A percentile compares a stretch with the other conserved stretches of the same genome.
Conservation (phyloP, 2,888 invertebrate genomes). For the Drosophila cognata region DNA sequence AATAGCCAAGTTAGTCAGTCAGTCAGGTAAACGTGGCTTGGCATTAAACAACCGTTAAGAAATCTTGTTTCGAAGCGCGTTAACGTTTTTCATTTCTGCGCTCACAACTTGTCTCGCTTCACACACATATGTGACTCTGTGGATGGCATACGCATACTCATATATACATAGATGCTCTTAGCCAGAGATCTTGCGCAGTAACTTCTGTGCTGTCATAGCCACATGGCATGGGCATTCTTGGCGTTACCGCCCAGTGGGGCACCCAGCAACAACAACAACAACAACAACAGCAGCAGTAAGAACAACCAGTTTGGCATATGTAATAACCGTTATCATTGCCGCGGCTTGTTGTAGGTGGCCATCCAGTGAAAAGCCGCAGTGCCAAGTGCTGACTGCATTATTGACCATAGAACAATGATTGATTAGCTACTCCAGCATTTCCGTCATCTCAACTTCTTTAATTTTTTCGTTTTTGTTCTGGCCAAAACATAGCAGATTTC, state of each 20-base stretch:
- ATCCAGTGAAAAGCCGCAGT: constrained; percentile 54
- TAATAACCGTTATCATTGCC: constrained; percentile 68
- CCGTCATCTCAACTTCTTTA: constrained; percentile 48
- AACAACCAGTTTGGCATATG: constrained; percentile 73
- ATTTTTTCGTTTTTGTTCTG: constrained; percentile 23
- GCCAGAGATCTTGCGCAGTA: constrained; percentile 49
- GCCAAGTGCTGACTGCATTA: constrained; percentile 48
- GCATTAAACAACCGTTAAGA: constrained; percentile 82
- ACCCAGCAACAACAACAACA: constrained; percentile 20
- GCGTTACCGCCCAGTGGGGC: constrained; percentile 66
- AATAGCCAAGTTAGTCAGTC: constrained; percentile 65
- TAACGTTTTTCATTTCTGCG: constrained; percentile 40
- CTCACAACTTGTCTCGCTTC: constrained; percentile 54
- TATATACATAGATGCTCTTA: constrained; percentile 16
- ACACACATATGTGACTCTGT: constrained; percentile 26
- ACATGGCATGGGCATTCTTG: constrained; percentile 53
- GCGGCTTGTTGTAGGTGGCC: constrained; percentile 55
- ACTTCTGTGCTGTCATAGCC: constrained; percentile 57
- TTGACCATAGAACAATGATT: constrained; percentile 45
- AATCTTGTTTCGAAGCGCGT: constrained; percentile 77
- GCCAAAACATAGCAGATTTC: constrained; percentile 35
- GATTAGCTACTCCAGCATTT: constrained; percentile 52
- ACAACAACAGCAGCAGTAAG: constrained; percentile 4
- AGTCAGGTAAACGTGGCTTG: constrained; percentile 69
- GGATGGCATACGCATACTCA: constrained; percentile 40